These are phyloP conservation scores for Drosophila nigrodunni DNA, from an alignment of 1,140 invertebrate species.

Conservation along the genomic window DNA sequence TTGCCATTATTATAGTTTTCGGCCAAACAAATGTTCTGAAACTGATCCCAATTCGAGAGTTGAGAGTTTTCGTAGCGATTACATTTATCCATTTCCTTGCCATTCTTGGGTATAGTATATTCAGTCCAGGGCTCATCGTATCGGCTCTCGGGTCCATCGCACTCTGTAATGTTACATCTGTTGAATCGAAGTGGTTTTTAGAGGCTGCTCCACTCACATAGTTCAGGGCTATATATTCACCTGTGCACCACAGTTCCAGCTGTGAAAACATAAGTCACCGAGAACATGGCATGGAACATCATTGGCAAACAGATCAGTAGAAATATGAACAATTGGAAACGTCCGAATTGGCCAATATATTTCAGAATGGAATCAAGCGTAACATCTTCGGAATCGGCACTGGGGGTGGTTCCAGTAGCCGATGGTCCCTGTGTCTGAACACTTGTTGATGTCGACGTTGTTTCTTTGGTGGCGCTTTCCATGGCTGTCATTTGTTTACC, in stretches of 20 bases:
- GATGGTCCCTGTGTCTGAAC: conserved; percentile 25
- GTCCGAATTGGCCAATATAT: conserved; percentile 86
- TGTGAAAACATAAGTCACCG: conserved; percentile 87
- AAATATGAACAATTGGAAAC: conserved; percentile 86
- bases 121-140: conserved; percentile 86
- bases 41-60: conserved; percentile 44
- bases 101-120: conserved; percentile 85
- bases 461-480: conserved; percentile 30
- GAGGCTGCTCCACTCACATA: conserved; percentile 12
- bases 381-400: conserved; percentile 67
- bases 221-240: conserved; percentile 68
- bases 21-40: conserved; percentile 70
- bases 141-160: conserved; percentile 84
- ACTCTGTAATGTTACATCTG: conserved; percentile 89
- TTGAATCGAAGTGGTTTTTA: conserved; percentile 23
- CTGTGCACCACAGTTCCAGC: conserved; percentile 86
- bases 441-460: conserved; percentile 24
- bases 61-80: conserved; percentile 76
- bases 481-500: conserved; percentile 56
- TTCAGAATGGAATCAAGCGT: conserved; percentile 81
- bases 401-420: background rate
- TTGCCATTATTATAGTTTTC: conserved; percentile 83
- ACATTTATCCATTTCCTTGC: conserved; percentile 85
- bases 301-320: conserved; percentile 86
- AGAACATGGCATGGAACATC: conserved; percentile 86